Evolutionary conservation across 1,140 invertebrate genomes (phyloP).

Genomic region (Aphidius gifuensis): DNA sequence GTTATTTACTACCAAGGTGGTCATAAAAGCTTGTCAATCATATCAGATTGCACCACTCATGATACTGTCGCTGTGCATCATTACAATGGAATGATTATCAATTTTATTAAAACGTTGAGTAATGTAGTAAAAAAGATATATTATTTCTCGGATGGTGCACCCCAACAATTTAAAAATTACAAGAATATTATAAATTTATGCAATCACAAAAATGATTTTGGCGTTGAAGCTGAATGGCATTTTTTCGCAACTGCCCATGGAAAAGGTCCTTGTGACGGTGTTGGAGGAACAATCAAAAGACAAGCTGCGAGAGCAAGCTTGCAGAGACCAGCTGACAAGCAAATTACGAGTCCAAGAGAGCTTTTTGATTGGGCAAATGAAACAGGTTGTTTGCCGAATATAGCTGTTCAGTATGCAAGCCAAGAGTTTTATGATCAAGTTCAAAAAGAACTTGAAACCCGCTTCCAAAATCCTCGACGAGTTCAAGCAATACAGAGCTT

Average conservation of each 20-base stretch:
- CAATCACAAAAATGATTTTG: slow-evolving; percentile 5
- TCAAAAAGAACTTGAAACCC: too few relatives aligned
- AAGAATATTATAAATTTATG: slow-evolving; percentile 7
- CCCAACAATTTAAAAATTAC: slow-evolving; percentile 9
- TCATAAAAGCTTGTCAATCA: slow-evolving; percentile 7
- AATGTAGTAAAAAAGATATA: slow-evolving; percentile 5
- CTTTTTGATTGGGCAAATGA: background rate
- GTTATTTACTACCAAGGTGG: slow-evolving; percentile 9
- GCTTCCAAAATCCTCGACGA: too few relatives aligned
- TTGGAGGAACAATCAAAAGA: background rate
- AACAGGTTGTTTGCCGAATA: background rate
- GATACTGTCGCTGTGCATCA: slow-evolving; percentile 7
- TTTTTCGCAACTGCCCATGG: slow-evolving; percentile 7
- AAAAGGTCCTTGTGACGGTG: slow-evolving; percentile 14
- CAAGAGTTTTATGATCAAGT: too few relatives aligned
- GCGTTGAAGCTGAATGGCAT: slow-evolving; percentile 9
- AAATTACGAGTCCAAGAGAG: background rate
- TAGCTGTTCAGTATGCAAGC: background rate
- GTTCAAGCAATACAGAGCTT: too few relatives aligned
- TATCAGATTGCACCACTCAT: slow-evolving; percentile 8
- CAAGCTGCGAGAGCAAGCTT: slow-evolving; percentile 6
- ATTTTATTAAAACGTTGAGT: slow-evolving; percentile 1
- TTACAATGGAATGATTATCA: slow-evolving; percentile 2
- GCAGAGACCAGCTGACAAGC: background rate
- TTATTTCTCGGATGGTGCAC: slow-evolving; percentile 18